Conservation (phyloP, 1,140 invertebrate genomes). For the Alviniconcha marisindica region DNA sequence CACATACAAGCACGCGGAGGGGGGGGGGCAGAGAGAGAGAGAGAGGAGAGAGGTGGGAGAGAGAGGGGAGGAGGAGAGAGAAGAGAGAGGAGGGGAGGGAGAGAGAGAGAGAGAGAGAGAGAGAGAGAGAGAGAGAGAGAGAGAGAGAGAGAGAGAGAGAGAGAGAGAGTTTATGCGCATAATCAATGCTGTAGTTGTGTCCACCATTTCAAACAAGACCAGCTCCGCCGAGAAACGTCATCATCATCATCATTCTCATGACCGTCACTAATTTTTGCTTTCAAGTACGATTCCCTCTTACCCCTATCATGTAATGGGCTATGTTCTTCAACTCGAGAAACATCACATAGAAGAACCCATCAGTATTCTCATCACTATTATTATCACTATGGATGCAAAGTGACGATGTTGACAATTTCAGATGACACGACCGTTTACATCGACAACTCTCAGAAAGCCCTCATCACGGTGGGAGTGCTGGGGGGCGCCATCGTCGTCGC, state of each 20-base stretch:
- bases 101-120: too few species aligned
- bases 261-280: too few species aligned
- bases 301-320: too few species aligned
- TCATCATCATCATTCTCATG: too few species aligned
- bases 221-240: too few species aligned
- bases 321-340: not conserved
- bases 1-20: not conserved
- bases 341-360: not conserved
- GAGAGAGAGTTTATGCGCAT: too few species aligned
- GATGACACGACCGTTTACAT: not conserved
- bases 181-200: not conserved
- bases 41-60: not conserved
- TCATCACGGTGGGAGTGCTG: constrained; percentile 49
- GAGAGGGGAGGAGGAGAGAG: not conserved
- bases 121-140: too few species aligned
- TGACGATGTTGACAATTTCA: not conserved
- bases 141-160: too few species aligned
- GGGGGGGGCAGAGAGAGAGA: not conserved
- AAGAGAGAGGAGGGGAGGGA: too few species aligned
- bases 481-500: constrained; percentile 42
- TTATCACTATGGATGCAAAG: not conserved
- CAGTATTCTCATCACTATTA: not conserved
- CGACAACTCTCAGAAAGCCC: constrained; percentile 44
- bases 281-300: too few species aligned
- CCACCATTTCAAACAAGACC: too few species aligned